A percentile compares a stretch with the other conserved stretches of the same genome.
Evolutionary conservation across 35 echinoderm and acorn worm species (phyloP).

Genomic region (Apostichopus japonicus): DNA sequence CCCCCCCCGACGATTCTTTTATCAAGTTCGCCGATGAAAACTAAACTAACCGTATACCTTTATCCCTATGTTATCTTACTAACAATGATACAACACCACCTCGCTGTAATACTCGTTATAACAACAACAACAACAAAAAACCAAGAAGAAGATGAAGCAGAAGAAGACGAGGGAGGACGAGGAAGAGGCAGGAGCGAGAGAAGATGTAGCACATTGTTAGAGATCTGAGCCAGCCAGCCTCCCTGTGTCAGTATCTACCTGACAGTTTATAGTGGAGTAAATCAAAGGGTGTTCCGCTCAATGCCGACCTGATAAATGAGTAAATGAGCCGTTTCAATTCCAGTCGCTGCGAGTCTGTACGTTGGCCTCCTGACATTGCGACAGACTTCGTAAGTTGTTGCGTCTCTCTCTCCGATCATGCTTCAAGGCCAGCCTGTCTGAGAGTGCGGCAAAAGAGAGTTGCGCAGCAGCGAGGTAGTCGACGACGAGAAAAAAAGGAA

Average conservation of each 20-base stretch:
- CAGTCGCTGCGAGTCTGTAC: not conserved
- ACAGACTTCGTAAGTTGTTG: conserved; percentile 44
- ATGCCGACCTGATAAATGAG: conserved; percentile 41
- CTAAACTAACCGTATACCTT: not conserved
- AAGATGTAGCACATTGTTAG: not conserved
- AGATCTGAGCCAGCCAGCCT: not conserved
- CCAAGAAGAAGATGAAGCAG: no score
- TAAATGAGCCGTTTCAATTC: conserved; percentile 52
- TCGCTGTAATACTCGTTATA: not conserved
- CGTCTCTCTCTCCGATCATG: conserved; percentile 1
- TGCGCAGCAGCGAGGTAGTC: conserved; percentile 31
- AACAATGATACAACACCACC: not conserved
- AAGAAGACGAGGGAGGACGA: not conserved
- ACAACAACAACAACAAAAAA: not conserved
- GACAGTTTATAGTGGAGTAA: conserved; percentile 46
- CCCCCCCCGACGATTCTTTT: no score
- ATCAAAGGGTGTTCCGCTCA: conserved; percentile 48
- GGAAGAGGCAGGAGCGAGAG: not conserved
- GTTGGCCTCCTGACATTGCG: conserved; percentile 46
- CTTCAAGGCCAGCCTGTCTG: conserved; percentile 47
- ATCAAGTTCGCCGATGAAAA: not conserved
- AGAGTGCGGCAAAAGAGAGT: conserved; percentile 3
- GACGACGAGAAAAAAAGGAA: not conserved
- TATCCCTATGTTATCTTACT: not conserved
- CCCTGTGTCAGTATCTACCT: conserved; percentile 22